A percentile compares a stretch with the other conserved stretches of the same genome.
Conservation (phyloP, 1,140 invertebrate species). For the Leucophenga varia region DNA sequence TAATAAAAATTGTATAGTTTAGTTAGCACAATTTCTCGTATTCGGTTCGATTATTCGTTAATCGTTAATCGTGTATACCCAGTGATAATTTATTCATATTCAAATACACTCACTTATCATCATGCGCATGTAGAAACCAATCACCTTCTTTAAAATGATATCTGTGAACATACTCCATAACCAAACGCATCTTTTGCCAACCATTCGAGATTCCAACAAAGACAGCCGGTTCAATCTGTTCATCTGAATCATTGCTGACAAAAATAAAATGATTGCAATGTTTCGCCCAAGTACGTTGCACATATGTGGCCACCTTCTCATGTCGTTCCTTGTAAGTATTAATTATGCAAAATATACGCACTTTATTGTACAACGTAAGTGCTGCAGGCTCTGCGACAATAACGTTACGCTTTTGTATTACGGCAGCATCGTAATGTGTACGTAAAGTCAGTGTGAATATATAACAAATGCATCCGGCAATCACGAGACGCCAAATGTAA, state of each 20-base stretch:
- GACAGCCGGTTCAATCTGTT: conserved; percentile 27
- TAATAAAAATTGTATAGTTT: too few relatives aligned
- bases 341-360: conserved; percentile 36
- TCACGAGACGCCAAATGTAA: too few relatives aligned
- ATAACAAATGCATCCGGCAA: too few relatives aligned
- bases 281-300: conserved; percentile 28
- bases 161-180: conserved; percentile 30
- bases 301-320: conserved; percentile 13
- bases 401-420: too few relatives aligned
- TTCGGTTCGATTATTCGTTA: too few relatives aligned
- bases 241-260: conserved; percentile 30
- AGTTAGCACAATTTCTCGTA: too few relatives aligned
- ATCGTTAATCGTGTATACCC: too few relatives aligned
- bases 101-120: conserved; percentile 38
- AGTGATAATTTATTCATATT: too few relatives aligned
- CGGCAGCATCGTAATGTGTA: too few relatives aligned
- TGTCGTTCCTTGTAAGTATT: conserved; percentile 22
- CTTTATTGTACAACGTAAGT: neutral
- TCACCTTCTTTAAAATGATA: conserved; percentile 29
- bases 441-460: too few relatives aligned
- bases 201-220: conserved; percentile 19
- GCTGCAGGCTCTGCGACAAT: neutral
- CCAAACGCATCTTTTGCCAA: conserved; percentile 25
- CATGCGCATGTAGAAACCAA: conserved; percentile 36
- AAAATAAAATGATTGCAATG: conserved; percentile 36